Base-by-base conservation (phyloP, 2,888 invertebrate genomes). In the Encarsia formosa region DNA sequence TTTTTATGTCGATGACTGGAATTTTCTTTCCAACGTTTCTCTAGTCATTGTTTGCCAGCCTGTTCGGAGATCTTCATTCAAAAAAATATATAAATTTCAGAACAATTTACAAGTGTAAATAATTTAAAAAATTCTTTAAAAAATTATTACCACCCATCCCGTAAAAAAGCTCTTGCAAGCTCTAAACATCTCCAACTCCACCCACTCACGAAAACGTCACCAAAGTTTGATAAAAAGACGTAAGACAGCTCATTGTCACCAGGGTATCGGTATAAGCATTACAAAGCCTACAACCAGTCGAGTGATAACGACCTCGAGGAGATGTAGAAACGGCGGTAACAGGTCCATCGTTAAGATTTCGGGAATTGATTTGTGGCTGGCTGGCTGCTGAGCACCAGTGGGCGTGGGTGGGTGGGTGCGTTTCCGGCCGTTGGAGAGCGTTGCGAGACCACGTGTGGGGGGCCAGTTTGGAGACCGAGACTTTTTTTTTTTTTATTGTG, bases 341-440 rank as follows among this genome's bases (percentile, higher is more conserved):
- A 42, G 32, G 24, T 44, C 34, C 29, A 49, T 53, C 49, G 49
- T 38, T 44, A 38, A 52, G 49, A 49, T 56, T 48, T 54, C 39
- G 52, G 52, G 32, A 46, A 54, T 52, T 54, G 54, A 54, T 47
- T 49, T 52, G 49, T 50, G 49, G 48, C 23, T 23, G 32, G 40
- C 38, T 44, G 43, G 32, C 43, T 42, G 20, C 29, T 34, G 16
- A 19, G 24, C 31, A 23, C 9, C 22, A 22, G 29, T 20, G 31
- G 46, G 26, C 48, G 57, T 34, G 52, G 44, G 46, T 31, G 49
- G 40, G 65, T 64, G 68, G 68, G 62, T 67, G 68, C 63, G 66
- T 68, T 67, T 68, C 68, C 67, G 67, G 67, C 59, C 59, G 60
- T 60, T 56, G 59, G 58, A 61, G 60, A 57, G 61, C 59, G n/a